These are phyloP conservation scores for Hirudo medicinalis DNA, from an alignment of 1,140 invertebrate genomes.

Conservation along the genomic window DNA sequence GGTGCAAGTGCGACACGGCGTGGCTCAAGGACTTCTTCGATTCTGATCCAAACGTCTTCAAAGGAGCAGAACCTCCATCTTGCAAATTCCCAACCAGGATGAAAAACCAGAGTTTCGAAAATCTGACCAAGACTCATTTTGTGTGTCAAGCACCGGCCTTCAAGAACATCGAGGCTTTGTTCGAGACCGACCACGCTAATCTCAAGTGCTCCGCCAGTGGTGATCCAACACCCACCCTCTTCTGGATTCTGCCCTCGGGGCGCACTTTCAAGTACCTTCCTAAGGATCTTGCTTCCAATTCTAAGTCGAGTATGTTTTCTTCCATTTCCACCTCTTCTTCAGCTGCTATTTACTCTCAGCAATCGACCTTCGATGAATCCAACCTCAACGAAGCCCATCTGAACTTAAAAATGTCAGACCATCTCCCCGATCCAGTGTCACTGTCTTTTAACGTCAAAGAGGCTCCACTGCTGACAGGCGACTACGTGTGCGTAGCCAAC, in stretches of 20 bases:
- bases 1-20: conserved; percentile 37
- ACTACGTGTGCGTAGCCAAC: conserved; percentile 37
- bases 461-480: conserved; percentile 18
- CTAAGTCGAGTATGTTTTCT: no score
- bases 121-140: conserved; percentile 32
- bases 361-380: background rate
- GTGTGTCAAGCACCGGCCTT: conserved; percentile 38
- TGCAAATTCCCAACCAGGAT: conserved; percentile 31
- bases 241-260: conserved; percentile 35
- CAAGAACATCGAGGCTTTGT: conserved; percentile 36
- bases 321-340: no score
- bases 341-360: no score
- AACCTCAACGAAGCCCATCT: background rate
- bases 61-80: conserved; percentile 29
- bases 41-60: conserved; percentile 28
- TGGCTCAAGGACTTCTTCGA: conserved; percentile 37
- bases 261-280: conserved; percentile 27
- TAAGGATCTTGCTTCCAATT: no score
- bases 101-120: conserved; percentile 29
- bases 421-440: background rate
- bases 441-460: conserved; percentile 1
- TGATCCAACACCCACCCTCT: conserved; percentile 36
- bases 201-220: conserved; percentile 35
- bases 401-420: background rate
- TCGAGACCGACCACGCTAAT: conserved; percentile 31